Conservation (phyloP, 2,797 vertebrate genomes). For the Schizopygopsis pylzovi region DNA sequence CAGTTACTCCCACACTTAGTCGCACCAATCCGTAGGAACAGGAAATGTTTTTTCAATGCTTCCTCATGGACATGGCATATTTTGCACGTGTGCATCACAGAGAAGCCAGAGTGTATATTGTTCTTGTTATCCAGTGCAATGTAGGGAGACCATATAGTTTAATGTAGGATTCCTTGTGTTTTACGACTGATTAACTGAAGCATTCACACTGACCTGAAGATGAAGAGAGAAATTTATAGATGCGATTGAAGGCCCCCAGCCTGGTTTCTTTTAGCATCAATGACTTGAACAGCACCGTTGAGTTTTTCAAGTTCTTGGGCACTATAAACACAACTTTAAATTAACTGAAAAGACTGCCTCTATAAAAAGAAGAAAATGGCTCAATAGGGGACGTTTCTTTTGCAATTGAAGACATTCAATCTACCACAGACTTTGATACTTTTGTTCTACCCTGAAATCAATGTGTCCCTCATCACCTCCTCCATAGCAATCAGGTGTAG, state of each 20-base stretch:
- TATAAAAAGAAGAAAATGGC: conserved; percentile 18
- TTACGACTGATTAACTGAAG: background rate
- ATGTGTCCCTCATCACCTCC: background rate
- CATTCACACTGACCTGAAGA: conserved; percentile 9
- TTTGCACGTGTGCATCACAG: background rate
- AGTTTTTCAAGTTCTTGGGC: background rate
- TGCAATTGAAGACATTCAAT: conserved; percentile 16
- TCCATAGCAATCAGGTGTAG: conserved; percentile 18
- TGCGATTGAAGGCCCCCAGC: background rate
- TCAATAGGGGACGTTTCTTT: background rate
- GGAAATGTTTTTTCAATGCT: conserved; percentile 58
- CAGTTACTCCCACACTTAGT: conserved; percentile 17
- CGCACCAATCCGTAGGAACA: conserved; percentile 20
- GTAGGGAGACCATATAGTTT: background rate
- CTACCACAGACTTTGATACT: background rate
- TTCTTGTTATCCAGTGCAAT: background rate
- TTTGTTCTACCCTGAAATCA: conserved; percentile 1
- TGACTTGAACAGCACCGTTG: background rate
- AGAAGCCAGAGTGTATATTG: background rate
- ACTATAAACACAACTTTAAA: background rate
- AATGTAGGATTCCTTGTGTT: conserved; percentile 6
- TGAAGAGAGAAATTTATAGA: conserved; percentile 10
- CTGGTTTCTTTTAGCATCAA: background rate
- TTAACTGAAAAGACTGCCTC: background rate
- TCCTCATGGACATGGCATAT: conserved; percentile 24